Conservation (phyloP, 2,113 vertebrate species). For the Monopterus albus region DNA sequence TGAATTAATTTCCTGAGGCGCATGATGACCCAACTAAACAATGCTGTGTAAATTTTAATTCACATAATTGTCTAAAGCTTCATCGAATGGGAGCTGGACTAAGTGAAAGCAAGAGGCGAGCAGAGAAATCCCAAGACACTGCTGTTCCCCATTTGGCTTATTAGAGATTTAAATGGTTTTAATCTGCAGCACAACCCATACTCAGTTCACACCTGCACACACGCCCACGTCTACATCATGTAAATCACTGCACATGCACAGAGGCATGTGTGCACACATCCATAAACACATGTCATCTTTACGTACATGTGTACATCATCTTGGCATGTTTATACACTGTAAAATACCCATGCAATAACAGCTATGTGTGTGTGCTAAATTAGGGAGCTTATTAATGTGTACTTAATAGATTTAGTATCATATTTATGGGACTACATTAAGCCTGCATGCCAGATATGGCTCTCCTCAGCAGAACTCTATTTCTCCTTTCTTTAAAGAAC, state of each 20-base stretch:
- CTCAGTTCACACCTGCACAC: conserved; percentile 63
- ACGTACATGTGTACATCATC: conserved; percentile 49
- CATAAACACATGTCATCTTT: conserved; percentile 43
- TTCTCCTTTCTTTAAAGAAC: conserved; percentile 71
- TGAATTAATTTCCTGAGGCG: conserved; percentile 33
- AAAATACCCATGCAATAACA: conserved; percentile 37
- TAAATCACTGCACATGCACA: conserved; percentile 19
- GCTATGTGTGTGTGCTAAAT: conserved; percentile 32
- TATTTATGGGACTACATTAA: conserved; percentile 64
- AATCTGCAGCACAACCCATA: conserved; percentile 67
- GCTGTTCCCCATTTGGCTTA: conserved; percentile 62
- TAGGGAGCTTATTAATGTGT: conserved; percentile 44
- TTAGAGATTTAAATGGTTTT: conserved; percentile 64
- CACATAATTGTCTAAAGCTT: conserved; percentile 47
- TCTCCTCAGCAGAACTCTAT: conserved; percentile 69
- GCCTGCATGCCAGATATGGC: conserved; percentile 51
- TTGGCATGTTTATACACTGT: conserved; percentile 66
- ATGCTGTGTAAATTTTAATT: conserved; percentile 40
- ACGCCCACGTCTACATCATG: conserved; percentile 11
- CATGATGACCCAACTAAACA: conserved; percentile 1
- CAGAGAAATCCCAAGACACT: conserved; percentile 55
- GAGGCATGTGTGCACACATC: conserved; percentile 39
- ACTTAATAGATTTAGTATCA: conserved; percentile 55
- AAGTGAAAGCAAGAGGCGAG: conserved; percentile 49
- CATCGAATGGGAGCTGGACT: conserved; percentile 27